phyloP scores from a whole-genome alignment of 2,113 vertebrate species.

The Anser brachyrhynchus region DNA sequence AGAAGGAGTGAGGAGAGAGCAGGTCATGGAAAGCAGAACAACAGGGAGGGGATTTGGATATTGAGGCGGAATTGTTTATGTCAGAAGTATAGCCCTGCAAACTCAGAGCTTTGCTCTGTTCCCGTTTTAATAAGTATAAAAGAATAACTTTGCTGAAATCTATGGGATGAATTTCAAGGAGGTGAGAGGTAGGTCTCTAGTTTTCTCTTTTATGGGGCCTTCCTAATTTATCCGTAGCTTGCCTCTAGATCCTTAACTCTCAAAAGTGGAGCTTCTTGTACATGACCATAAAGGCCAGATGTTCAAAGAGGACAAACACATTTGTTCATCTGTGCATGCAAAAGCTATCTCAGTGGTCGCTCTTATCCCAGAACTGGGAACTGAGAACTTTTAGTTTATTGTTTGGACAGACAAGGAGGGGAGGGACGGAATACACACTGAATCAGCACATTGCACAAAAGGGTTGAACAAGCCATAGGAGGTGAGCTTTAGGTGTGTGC shows the following conservation, averaged over 20 bases:
- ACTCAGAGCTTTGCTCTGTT: neutral
- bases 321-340: neutral
- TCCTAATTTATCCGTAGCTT: neutral
- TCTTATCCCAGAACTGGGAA: neutral
- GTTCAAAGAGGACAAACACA: neutral
- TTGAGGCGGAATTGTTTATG: neutral
- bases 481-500: rapidly evolving
- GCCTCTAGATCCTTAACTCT: neutral
- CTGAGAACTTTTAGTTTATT: neutral
- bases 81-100: neutral
- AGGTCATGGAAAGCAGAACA: neutral
- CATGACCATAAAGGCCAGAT: neutral
- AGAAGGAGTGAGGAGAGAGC: neutral
- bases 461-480: neutral
- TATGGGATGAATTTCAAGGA: neutral
- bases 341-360: neutral
- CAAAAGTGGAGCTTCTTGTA: neutral
- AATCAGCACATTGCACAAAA: neutral
- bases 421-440: neutral
- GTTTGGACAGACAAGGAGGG: neutral
- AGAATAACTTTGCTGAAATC: neutral
- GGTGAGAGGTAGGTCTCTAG: neutral
- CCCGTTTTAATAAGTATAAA: neutral
- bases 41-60: neutral
- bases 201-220: neutral